Evolutionary conservation across 2,797 vertebrate species (phyloP).

Genomic region (Falco rusticolus): DNA sequence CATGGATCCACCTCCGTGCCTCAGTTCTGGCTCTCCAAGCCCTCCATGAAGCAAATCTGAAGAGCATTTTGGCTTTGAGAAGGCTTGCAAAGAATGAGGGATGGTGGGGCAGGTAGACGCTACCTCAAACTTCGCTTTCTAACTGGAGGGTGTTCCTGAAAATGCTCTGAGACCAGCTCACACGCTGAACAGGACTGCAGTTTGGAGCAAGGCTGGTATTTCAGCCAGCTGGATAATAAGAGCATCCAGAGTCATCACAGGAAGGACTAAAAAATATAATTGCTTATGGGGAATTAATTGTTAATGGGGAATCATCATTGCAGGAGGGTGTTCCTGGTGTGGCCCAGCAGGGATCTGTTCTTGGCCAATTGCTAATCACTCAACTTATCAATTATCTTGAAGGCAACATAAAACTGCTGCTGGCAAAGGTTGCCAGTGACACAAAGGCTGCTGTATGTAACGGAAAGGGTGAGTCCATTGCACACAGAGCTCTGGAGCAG

Average conservation of each 20-base stretch:
- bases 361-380: constrained; percentile 37
- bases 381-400: constrained; percentile 28
- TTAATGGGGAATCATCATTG: constrained; percentile 39
- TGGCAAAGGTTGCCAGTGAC: constrained; percentile 9
- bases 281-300: constrained; percentile 59
- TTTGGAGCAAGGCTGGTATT: background rate
- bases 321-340: constrained; percentile 34
- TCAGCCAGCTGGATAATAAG: constrained; percentile 24
- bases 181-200: background rate
- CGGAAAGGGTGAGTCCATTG: background rate
- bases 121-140: background rate
- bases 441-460: background rate
- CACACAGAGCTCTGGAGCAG: background rate
- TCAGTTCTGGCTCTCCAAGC: background rate
- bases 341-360: background rate
- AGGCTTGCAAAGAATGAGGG: background rate
- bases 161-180: background rate
- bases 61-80: background rate
- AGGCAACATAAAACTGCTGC: constrained; percentile 39
- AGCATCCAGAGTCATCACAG: constrained; percentile 19
- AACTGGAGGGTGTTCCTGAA: background rate
- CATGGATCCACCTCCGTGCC: background rate
- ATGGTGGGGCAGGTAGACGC: background rate
- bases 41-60: background rate
- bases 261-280: constrained; percentile 50